These are phyloP conservation scores for Tamias sibiricus DNA, from an alignment of 2,113 vertebrate species.

Conservation along the genomic window DNA sequence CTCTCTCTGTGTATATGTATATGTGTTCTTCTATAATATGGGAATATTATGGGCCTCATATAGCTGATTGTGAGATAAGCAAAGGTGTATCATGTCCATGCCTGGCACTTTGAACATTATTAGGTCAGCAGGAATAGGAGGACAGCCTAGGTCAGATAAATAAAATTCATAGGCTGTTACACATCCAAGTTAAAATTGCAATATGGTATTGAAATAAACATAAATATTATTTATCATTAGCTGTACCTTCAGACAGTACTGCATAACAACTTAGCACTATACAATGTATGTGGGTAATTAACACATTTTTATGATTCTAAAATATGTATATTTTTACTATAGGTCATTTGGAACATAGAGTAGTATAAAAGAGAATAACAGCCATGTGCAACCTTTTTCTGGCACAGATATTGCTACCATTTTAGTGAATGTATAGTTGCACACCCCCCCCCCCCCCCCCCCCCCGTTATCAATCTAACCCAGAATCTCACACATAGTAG, in stretches of 20 bases:
- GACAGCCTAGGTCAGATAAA: not conserved
- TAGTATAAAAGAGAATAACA: no score
- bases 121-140: not conserved
- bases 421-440: no score
- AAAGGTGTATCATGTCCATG: no score
- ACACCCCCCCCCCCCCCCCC: no score
- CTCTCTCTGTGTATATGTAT: not conserved
- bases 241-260: not conserved
- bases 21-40: not conserved
- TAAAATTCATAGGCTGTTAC: not conserved
- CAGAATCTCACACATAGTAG: no score
- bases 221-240: not conserved
- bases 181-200: not conserved
- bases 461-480: no score
- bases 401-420: no score
- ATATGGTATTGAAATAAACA: not conserved
- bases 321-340: no score
- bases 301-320: not conserved
- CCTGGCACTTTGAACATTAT: not conserved
- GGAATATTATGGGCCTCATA: not conserved
- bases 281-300: not conserved
- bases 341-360: no score
- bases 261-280: not conserved
- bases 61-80: not conserved
- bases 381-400: no score